Conservation (phyloP, 92 coral and sea anemone species). For the Paragorgia papillata region DNA sequence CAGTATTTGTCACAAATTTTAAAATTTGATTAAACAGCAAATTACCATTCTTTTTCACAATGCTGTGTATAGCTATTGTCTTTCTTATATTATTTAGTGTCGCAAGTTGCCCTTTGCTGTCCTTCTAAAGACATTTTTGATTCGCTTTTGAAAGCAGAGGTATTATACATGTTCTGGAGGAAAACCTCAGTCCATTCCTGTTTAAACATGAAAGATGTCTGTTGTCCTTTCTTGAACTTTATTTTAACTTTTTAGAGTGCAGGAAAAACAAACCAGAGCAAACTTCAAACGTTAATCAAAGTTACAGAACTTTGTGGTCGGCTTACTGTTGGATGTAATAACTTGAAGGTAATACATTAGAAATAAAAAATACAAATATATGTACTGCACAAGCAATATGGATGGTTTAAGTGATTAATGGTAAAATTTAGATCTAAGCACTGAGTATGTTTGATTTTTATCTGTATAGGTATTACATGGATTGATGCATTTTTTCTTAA, state of each 20-base stretch:
- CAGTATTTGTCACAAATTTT: no score
- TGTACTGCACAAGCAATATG: neutral
- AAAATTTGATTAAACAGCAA: no score
- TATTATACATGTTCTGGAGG: no score
- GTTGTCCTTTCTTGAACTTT: no score
- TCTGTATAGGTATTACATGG: slow-evolving; percentile 11
- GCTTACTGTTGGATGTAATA: slow-evolving; percentile 19
- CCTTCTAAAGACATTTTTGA: slow-evolving; percentile 31
- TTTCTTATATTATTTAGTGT: slow-evolving; percentile 22
- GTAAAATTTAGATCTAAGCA: neutral
- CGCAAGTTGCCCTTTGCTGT: slow-evolving; percentile 11
- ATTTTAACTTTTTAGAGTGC: neutral
- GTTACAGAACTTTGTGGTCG: slow-evolving; percentile 36
- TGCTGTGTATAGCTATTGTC: no score
- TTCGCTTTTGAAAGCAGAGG: slow-evolving; percentile 25
- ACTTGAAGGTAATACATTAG: slow-evolving; percentile 3
- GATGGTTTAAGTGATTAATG: no score
- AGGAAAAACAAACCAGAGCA: neutral
- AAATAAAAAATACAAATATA: neutral
- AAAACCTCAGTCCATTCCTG: no score
- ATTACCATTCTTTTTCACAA: no score
- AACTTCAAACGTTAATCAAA: slow-evolving; percentile 20
- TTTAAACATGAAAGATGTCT: no score
- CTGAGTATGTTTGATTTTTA: neutral
- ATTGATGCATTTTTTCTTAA: slow-evolving; percentile 26